Percentiles rank a stretch among this genome's conserved stretches.
These are phyloP conservation scores for Trachelus iudaicus DNA, from an alignment of 2,888 invertebrate species.

Conservation along the genomic window DNA sequence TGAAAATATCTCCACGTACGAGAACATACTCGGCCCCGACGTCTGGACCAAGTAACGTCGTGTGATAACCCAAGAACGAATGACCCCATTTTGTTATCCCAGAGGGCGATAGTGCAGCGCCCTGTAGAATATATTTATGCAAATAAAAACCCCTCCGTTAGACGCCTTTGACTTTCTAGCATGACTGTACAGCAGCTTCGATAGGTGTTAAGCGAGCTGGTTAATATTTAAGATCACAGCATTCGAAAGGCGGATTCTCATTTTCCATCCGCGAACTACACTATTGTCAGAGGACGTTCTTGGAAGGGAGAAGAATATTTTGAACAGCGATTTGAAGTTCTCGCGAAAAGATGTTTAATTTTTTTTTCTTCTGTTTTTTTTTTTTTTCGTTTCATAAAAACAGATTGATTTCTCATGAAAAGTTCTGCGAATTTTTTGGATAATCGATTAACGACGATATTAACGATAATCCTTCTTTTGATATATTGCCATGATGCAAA, in stretches of 20 bases:
- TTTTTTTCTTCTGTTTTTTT: no score
- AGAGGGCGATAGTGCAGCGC: slow-evolving; percentile 10
- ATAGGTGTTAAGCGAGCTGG: slow-evolving; percentile 43
- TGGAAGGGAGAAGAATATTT: no score
- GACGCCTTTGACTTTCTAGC: neutral
- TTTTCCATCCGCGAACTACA: neutral
- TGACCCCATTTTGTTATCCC: slow-evolving; percentile 11
- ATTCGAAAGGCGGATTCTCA: no score
- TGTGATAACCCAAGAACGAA: slow-evolving; percentile 11
- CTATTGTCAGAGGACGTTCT: no score
- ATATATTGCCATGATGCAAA: neutral
- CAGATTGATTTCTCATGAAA: neutral
- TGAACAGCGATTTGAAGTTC: no score
- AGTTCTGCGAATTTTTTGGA: neutral
- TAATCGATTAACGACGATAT: neutral
- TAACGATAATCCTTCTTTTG: neutral
- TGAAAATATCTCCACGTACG: neutral
- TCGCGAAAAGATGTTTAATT: no score
- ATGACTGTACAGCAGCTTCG: slow-evolving; percentile 31
- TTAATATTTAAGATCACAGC: slow-evolving; percentile 43
- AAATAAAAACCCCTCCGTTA: slow-evolving; percentile 27
- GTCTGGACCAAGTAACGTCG: neutral
- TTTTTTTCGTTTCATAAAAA: no score
- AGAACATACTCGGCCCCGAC: neutral
- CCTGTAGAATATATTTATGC: slow-evolving; percentile 34